phyloP scores from a whole-genome alignment of 2,113 vertebrate species.

The Burhinus oedicnemus region DNA sequence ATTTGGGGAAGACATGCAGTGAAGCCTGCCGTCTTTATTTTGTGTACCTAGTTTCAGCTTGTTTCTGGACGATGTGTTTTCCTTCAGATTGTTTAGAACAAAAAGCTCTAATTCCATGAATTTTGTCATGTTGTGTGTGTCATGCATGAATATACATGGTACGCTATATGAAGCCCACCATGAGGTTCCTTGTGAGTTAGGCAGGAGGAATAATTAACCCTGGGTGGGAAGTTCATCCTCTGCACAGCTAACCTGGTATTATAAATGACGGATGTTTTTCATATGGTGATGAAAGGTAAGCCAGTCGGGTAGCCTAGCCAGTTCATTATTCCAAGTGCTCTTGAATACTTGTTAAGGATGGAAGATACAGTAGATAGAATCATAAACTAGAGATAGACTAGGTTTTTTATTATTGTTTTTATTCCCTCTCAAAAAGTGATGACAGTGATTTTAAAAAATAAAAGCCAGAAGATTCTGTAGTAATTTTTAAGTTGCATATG shows the following conservation, averaged over 20 bases:
- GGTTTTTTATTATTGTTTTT: neutral
- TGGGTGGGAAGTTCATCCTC: neutral
- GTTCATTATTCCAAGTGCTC: neutral
- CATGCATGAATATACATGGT: no score
- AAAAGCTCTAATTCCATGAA: neutral
- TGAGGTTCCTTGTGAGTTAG: neutral
- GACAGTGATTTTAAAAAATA: neutral
- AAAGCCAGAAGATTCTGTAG: neutral
- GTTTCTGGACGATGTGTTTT: neutral
- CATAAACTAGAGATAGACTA: neutral
- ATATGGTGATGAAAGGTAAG: neutral
- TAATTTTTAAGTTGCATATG: constrained; percentile 5
- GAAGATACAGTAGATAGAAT: neutral
- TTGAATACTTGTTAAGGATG: neutral
- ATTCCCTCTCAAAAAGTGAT: neutral
- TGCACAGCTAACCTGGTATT: neutral
- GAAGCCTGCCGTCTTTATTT: neutral
- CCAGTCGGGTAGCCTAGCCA: neutral
- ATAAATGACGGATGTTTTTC: neutral
- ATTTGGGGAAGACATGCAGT: neutral
- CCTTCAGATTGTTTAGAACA: neutral
- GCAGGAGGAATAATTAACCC: neutral
- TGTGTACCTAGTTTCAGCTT: neutral
- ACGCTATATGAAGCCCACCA: rapidly evolving
- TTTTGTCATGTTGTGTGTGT: neutral